Evolutionary conservation across 2,113 vertebrate genomes (phyloP), one percentile per base, ranked within the genome.

Genomic region (Prolemur simus): DNA sequence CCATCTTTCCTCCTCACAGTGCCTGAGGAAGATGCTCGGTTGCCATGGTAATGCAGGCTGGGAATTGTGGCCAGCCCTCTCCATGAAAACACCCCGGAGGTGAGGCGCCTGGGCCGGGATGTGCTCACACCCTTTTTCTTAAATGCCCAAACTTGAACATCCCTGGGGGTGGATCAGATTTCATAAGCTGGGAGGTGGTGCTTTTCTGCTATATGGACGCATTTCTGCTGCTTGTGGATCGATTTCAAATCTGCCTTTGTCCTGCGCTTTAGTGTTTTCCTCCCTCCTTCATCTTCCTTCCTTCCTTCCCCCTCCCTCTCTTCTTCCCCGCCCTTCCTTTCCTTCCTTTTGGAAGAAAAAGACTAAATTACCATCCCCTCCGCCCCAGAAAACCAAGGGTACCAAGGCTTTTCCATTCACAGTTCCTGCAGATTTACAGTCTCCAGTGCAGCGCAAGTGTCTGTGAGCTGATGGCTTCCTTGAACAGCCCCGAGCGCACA

Each of bases 131-230:
- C 4, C 9, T 15, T 5, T 63, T 34, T n/a, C 66, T 71, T 29
- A 45, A 39, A 81, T 9, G 47, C 37, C 54, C 54, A n/a, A 27
- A 34, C 18, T 3, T 34, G 10, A 11, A 0, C 9, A n/a, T 2
- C 27, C 23, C 54, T 15, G 0, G 42, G 32, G 5, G 12, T 0
- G 20, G 14, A 11, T 29, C 52, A 0, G 0, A 2, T 78, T 12
- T 37, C 27, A 0, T 12, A 6, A 60, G 10, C 23, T 1, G 34
- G 29, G 1, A 9, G 39, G 3, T 10, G 18, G 49, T 1, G 6
- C 47, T 54, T 60, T 4, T 0, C 15, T 5, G 47, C 74, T 47
- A 21, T 13, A 4, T 0, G 0, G 1, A 20, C 1, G 0, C 0
- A 3, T 4, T 27, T 58, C 69, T 34, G 49, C 29, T 3, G 52